Evolutionary conservation across 2,797 vertebrate species (phyloP).

Genomic region (Nyctalus aviator): DNA sequence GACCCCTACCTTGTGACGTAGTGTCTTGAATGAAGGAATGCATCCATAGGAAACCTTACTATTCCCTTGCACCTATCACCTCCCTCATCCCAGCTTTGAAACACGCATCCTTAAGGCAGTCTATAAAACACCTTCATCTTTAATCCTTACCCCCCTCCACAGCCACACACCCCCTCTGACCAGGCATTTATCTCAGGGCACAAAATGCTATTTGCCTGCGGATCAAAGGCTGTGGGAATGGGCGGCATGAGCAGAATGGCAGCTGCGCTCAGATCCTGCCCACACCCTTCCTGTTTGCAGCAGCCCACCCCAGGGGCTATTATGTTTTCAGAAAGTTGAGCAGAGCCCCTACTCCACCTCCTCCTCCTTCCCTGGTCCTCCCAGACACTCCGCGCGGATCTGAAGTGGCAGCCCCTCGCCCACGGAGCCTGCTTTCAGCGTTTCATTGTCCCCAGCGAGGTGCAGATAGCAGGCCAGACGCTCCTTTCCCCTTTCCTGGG

Average conservation of each 20-base stretch:
- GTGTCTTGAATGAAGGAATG: background rate
- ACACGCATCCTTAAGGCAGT: conserved; percentile 83
- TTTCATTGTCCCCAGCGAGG: conserved; percentile 87
- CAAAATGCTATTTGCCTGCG: conserved; percentile 87
- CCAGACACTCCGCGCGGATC: conserved; percentile 79
- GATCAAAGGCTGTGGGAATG: conserved; percentile 92
- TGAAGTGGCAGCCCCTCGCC: conserved; percentile 71
- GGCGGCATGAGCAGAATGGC: conserved; percentile 88
- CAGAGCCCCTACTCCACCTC: conserved; percentile 83
- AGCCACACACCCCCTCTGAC: conserved; percentile 86
- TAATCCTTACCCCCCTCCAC: conserved; percentile 79
- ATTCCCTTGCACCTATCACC: background rate
- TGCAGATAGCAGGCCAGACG: conserved; percentile 88
- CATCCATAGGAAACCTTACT: conserved; percentile 12
- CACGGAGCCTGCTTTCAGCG: conserved; percentile 81
- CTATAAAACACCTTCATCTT: conserved; percentile 87
- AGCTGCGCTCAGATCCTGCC: conserved; percentile 91
- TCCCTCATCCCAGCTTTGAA: conserved; percentile 78
- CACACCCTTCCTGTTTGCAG: conserved; percentile 93
- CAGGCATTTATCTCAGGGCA: conserved; percentile 89
- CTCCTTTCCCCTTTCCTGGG: conserved; percentile 87
- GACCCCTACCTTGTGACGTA: background rate
- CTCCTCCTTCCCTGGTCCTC: conserved; percentile 80
- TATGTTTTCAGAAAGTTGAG: conserved; percentile 88
- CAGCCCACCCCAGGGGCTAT: conserved; percentile 88